Evolutionary conservation across 2,888 invertebrate genomes (phyloP), one percentile per base, ranked within the genome.

Genomic region (Calliopum simillimum): DNA sequence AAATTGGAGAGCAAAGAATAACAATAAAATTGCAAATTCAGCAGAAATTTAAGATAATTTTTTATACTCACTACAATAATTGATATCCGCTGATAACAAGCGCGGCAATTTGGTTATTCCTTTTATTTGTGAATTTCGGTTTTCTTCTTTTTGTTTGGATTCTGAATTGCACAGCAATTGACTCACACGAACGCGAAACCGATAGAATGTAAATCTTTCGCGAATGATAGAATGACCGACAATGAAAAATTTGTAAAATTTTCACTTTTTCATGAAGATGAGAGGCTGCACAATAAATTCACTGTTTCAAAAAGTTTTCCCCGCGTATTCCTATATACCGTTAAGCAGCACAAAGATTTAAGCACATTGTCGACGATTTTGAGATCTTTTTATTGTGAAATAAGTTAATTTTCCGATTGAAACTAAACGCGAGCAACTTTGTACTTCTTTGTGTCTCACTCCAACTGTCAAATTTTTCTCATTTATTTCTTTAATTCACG

Each of bases 221-320:
- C 33, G 53, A 16, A 19, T 8, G 33, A 59, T 19, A 13, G 19
- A 59, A 59, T 44, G 44, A 44, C 41, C 23, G n/a, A 19, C 23
- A 64, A 41, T 64, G 53, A 53, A 53, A 59, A 64, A 16, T 43
- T 44, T 44, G 58, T 16, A 44, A 44, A 61, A 21, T 63, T 53
- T 64, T 64, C 53, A 64, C 49, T 49, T 25, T 23, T 25, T 13
- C 13, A 51, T 43, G 16, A 41, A 53, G 19, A 53, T 12, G 13
- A 33, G 21, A 16, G 19, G 5, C 25, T 25, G 43, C 14, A 43
- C 47, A 47, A 2, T 8, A 4, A 53, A 12, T 4, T 8, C 46
- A 61, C 46, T 14, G 33, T 3, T 59, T 25, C 2, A 25, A 43
- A n/a, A 2, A 16, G n/a, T 56, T 66, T 56, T 19, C n/a, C 4